These are phyloP conservation scores for Ormia ochracea DNA, from an alignment of 2,888 invertebrate species.

Conservation along the genomic window DNA sequence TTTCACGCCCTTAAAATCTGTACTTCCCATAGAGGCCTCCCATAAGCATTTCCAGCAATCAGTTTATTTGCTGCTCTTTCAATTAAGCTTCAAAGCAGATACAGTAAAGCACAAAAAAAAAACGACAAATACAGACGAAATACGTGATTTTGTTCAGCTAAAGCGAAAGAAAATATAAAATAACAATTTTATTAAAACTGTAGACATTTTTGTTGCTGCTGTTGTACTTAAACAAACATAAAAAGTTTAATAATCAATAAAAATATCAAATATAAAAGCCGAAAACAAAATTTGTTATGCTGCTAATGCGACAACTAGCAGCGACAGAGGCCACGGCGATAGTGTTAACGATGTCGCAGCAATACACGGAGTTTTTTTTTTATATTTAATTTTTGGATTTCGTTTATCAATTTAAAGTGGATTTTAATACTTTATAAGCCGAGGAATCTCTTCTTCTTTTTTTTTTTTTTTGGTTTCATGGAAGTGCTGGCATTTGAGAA, in stretches of 20 bases:
- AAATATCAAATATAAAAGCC: not conserved
- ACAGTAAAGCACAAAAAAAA: no score
- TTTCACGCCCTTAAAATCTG: not conserved
- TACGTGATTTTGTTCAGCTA: not conserved
- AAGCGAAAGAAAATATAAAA: not conserved
- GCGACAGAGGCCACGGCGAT: not conserved
- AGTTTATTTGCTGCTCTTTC: not conserved
- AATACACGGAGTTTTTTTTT: not conserved
- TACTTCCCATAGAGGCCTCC: slow-evolving; percentile 3
- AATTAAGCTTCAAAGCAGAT: not conserved
- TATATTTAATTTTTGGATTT: not conserved
- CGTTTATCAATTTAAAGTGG: not conserved
- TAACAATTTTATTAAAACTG: not conserved
- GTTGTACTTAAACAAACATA: not conserved
- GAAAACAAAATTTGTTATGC: not conserved
- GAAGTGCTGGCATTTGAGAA: not conserved
- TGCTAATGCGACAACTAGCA: not conserved
- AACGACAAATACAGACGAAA: not conserved
- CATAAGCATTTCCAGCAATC: not conserved
- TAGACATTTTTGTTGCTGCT: not conserved
- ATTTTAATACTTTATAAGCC: not conserved
- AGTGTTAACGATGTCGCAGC: not conserved
- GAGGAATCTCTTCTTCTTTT: no score
- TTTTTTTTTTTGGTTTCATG: not conserved
- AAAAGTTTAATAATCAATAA: not conserved